Base-by-base conservation (phyloP, 64 coral and sea anemone species). In the Acropora yongei region DNA sequence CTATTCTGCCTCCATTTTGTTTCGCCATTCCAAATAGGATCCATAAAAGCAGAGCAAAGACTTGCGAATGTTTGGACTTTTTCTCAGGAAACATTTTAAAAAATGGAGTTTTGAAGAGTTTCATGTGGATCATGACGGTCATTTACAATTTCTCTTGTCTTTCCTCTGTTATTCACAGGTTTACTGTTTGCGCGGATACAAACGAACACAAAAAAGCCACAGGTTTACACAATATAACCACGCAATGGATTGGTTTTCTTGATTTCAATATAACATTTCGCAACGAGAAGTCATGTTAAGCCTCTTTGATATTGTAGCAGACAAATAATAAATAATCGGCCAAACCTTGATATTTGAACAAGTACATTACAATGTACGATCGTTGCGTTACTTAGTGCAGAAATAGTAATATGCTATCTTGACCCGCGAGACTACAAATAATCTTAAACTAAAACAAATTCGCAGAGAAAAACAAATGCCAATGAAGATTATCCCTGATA, bases 1-100 rank as follows among this genome's bases (percentile, higher is more conserved):
- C 41, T 2, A 39, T 83, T 49, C 30, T n/a, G 19, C 90, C 90
- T 91, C 90, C 90, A 91, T 91, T 77, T 91, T 88, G 74, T 76
- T 88, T 88, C 44, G 71, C 53, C 2, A 9, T 2, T 85, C 4
- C 3, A 68, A 71, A 17, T 19, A 3, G 16, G 66, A 58, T 85
- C 9, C 18, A 2, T 6, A 14, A 71, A 67, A 72, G 61, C 17
- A 69, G 44, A 72, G 60, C 6, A 63, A 63, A 55, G 60, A 13
- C 8, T 12, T 11, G 7, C 82, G 8, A 13, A 48, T 49, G 20
- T 83, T 85, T 71, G 42, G 2, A 11, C 17, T 71, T 72, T 10
- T 69, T 40, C 44, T n/a, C 43, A 18, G 3, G 8, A 71, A 2
- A 72, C 19, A 50, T 3, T 8, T 85, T 65, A 71, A 85, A 85